These are phyloP conservation scores for Stercorarius parasiticus DNA, from an alignment of 2,113 vertebrate species.

Conservation along the genomic window DNA sequence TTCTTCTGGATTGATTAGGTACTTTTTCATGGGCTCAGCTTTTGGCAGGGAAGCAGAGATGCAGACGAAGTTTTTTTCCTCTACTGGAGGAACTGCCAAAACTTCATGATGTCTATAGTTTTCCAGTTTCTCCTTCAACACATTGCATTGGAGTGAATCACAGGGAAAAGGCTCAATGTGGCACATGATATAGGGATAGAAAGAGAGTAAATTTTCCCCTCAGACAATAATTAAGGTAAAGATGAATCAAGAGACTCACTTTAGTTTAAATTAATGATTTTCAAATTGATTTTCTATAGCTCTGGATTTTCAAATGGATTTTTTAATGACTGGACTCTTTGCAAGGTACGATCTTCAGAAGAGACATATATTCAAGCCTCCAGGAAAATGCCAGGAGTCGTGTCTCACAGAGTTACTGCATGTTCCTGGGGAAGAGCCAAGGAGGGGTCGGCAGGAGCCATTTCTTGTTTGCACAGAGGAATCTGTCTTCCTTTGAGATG, in stretches of 20 bases:
- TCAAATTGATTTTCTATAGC: background rate
- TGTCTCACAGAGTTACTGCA: background rate
- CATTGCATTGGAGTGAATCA: background rate
- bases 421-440: background rate
- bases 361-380: background rate
- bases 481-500: background rate
- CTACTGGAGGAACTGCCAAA: background rate
- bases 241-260: background rate
- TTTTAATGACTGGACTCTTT: background rate
- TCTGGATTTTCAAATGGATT: background rate
- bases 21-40: background rate
- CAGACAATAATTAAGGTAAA: background rate
- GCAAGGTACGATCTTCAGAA: background rate
- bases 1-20: background rate
- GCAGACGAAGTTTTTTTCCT: background rate
- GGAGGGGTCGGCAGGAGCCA: background rate
- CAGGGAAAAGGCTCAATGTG: background rate
- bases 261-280: background rate
- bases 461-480: background rate
- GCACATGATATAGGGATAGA: background rate
- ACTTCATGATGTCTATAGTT: background rate
- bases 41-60: background rate
- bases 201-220: background rate
- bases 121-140: background rate
- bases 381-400: background rate